These are phyloP conservation scores for Buphagus erythrorhynchus DNA, from an alignment of 2,797 vertebrate species.

Conservation along the genomic window DNA sequence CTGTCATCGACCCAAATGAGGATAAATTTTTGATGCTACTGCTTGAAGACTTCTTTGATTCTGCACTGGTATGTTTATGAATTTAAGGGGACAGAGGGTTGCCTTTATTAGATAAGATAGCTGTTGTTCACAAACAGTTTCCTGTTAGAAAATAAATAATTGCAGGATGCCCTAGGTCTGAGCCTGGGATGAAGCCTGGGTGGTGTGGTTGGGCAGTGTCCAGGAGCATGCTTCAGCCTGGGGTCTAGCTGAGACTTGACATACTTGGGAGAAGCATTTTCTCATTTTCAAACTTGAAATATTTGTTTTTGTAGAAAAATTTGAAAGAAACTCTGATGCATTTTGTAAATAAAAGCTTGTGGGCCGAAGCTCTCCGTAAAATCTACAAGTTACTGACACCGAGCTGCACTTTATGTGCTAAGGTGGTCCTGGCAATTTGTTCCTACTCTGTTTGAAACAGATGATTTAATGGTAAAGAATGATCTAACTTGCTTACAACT, in stretches of 20 bases:
- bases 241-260: neutral
- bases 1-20: neutral
- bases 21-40: conserved; percentile 50
- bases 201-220: neutral
- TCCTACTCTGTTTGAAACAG: neutral
- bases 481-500: neutral
- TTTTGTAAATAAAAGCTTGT: neutral
- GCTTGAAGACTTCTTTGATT: conserved; percentile 80
- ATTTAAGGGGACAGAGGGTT: neutral
- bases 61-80: conserved; percentile 76
- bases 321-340: neutral
- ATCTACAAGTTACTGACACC: accelerated
- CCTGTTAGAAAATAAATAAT: neutral
- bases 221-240: neutral
- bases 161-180: neutral
- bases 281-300: neutral
- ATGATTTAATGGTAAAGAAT: neutral
- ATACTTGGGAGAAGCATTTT: neutral
- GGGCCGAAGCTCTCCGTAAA: neutral
- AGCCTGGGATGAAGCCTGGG: neutral
- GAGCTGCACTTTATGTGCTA: accelerated
- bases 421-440: neutral
- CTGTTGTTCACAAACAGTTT: neutral
- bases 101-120: neutral
- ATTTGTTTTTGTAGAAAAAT: neutral